Evolutionary conservation across 1,140 invertebrate species (phyloP), one percentile per base, ranked within the genome.

Genomic region (Centruroides sculpturatus): DNA sequence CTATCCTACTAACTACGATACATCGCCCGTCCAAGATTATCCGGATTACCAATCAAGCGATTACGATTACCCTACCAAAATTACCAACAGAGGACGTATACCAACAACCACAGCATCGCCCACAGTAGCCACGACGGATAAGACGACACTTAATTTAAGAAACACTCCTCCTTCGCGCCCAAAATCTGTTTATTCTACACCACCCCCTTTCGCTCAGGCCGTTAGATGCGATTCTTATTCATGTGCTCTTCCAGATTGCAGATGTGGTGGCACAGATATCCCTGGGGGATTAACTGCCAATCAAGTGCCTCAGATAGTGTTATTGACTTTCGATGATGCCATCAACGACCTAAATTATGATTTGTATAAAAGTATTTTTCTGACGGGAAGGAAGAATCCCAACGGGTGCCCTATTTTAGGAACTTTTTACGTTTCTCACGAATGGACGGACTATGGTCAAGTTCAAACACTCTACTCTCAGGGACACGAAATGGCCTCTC

Each of bases 391-490:
- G 64, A 83, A 83, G 57, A 96, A 96, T 74, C 90, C 92, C 8
- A 96, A 97, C 75, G 92, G 93, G 49, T 70, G 69, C 56, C 92
- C 93, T 1, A 94, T 98, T 66, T 81, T 84, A 36, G 92, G 89
- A 46, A 97, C 94, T 46, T 95, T 98, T 79, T 98, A 98, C 75
- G 89, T 98, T 35, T 96, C 92, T 51, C 92, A 98, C 74, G 91
- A 96, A 75, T 97, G 89, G 88, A 98, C 92, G 36, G 92, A 98
- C 77, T 98, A 98, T 79, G 89, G 88, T 74, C 89, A 95, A 78
- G 92, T 96, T 36, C 92, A 96, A 76, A 94, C 93, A 75, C 80
- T 98, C 54, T 96, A 96, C 74, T 81, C 89, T 60, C 80, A 83
- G 70, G 93, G 93, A 69, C 91, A 96, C 72, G 94, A 98, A 80